Percentiles rank a stretch among this genome's conserved stretches.
These are phyloP conservation scores for Enteromius trimaculatus DNA, from an alignment of 2,797 vertebrate genomes.

Conservation along the genomic window DNA sequence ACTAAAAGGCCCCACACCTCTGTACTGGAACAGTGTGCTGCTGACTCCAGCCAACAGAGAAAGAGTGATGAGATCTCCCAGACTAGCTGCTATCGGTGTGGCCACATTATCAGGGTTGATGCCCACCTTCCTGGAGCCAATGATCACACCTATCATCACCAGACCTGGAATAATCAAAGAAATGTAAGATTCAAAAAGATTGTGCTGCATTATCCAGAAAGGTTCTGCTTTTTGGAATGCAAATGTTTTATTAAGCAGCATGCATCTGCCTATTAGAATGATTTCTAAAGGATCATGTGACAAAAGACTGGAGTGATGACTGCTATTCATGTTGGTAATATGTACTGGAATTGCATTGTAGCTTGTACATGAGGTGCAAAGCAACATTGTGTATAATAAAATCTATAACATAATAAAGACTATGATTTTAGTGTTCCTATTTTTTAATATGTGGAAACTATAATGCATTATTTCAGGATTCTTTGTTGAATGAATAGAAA, in stretches of 20 bases:
- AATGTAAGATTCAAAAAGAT: not conserved
- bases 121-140: constrained; percentile 86
- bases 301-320: not conserved
- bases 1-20: constrained; percentile 72
- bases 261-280: not conserved
- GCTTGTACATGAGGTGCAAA: not conserved
- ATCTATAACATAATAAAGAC: too few species aligned
- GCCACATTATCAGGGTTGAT: constrained; percentile 97
- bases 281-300: not conserved
- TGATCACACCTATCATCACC: constrained; percentile 91
- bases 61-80: constrained; percentile 92
- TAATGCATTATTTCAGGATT: not conserved
- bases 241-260: not conserved
- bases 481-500: not conserved
- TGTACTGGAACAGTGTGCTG: constrained; percentile 84
- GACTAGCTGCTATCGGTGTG: constrained; percentile 93
- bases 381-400: not conserved
- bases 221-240: not conserved
- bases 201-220: too few species aligned
- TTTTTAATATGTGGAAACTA: not conserved
- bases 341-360: not conserved
- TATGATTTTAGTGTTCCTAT: not conserved
- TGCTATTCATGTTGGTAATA: not conserved
- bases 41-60: constrained; percentile 89
- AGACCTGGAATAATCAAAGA: constrained; percentile 72